These are phyloP conservation scores for Cololabis saira DNA, from an alignment of 2,113 vertebrate genomes.

Conservation along the genomic window DNA sequence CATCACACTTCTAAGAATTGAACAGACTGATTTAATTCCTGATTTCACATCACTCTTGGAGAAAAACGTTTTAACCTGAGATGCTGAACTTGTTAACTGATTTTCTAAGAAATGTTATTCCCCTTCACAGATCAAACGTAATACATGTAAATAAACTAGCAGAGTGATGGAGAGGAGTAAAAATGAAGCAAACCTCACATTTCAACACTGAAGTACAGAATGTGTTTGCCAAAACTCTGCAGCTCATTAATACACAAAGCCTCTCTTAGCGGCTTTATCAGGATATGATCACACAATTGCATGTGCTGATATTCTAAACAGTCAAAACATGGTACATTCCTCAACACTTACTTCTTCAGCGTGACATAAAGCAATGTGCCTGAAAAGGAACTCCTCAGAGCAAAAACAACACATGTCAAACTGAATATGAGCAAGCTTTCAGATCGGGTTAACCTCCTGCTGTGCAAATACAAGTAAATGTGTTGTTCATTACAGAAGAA, in stretches of 20 bases:
- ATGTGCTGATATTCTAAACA: slow-evolving; percentile 31
- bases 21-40: too few relatives aligned
- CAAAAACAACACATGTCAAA: slow-evolving; percentile 11
- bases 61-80: too few relatives aligned
- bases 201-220: too few relatives aligned
- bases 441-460: neutral
- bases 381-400: slow-evolving; percentile 22
- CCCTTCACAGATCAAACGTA: too few relatives aligned
- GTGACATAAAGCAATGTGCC: slow-evolving; percentile 54
- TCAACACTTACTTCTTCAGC: slow-evolving; percentile 56
- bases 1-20: neutral
- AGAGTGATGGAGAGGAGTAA: too few relatives aligned
- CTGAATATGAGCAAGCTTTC: too few relatives aligned
- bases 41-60: too few relatives aligned
- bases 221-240: too few relatives aligned
- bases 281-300: slow-evolving; percentile 43
- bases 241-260: slow-evolving; percentile 20
- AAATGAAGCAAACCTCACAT: too few relatives aligned
- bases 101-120: too few relatives aligned
- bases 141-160: too few relatives aligned
- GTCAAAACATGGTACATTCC: slow-evolving; percentile 61
- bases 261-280: slow-evolving; percentile 32
- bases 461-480: neutral
- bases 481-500: slow-evolving; percentile 2
- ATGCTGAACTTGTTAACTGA: too few relatives aligned